phyloP scores from a whole-genome alignment of 1,140 invertebrate genomes.

The Pseudomyrmex concolor region DNA sequence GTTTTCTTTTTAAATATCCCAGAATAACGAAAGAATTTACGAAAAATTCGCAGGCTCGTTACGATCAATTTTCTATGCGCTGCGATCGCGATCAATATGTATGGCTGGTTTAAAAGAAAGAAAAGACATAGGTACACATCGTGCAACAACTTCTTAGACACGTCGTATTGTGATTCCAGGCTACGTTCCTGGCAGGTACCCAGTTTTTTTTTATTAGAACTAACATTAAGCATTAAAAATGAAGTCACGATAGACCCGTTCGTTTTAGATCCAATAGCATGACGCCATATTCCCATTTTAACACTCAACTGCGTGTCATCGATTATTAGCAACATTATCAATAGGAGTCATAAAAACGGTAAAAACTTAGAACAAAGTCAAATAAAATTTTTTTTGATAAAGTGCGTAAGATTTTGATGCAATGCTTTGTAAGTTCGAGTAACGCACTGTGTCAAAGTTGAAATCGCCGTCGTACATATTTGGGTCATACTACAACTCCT shows the following conservation, averaged over 20 bases:
- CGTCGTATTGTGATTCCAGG: constrained; percentile 66
- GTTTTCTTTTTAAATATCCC: no score
- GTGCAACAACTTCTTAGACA: constrained; percentile 16
- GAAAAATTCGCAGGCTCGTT: background rate
- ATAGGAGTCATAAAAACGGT: background rate
- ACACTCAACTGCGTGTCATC: constrained; percentile 2
- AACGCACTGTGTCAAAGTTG: background rate
- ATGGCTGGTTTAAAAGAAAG: constrained; percentile 24
- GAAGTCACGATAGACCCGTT: constrained; percentile 35
- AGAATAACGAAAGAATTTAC: background rate
- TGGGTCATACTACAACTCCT: constrained; percentile 47
- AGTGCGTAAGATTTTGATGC: background rate
- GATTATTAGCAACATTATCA: background rate
- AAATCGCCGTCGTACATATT: constrained; percentile 45
- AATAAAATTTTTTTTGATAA: background rate
- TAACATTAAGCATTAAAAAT: constrained; percentile 66
- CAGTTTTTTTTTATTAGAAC: constrained; percentile 69
- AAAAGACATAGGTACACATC: constrained; percentile 21
- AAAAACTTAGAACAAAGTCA: background rate
- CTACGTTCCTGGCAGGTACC: constrained; percentile 66
- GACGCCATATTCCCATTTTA: constrained; percentile 56
- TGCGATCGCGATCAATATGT: constrained; percentile 30
- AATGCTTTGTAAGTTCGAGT: no score
- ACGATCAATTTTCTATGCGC: constrained; percentile 19
- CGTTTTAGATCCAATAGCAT: constrained; percentile 2